Base-by-base conservation (phyloP, 2,888 invertebrate species). In the Caenorhabditis auriculariae region DNA sequence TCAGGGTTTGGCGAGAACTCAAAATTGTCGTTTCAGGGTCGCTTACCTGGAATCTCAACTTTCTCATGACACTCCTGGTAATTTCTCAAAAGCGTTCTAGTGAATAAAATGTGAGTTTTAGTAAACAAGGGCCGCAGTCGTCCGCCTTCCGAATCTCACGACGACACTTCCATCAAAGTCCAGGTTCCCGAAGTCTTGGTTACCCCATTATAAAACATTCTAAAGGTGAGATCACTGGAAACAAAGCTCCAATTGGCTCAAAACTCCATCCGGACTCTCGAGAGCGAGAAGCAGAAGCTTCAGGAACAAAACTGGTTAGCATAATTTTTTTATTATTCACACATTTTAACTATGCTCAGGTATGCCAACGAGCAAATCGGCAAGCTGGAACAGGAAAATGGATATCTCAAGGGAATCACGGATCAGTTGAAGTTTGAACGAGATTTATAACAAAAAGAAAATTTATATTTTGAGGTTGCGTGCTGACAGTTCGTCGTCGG, bases 331-430 rank as follows among this genome's bases (percentile, higher is more conserved):
- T 23, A n/a, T 19, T 9, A 28, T 43, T 23, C 21, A 23, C 5
- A 21, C 27, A 5, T 23, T 52, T 15, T 23, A 19, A 27, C 7
- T 50, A 26, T 17, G 21, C 46, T 47, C 35, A 56, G 56, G 50
- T 48, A 42, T 29, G 54, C 66, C 32, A 66, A 63, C 50, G 70
- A 70, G 37, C 57, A 57, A 19, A 27, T 63, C 4, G 47, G 58
- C 56, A 63, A 70, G 47, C 41, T 70, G 52, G 67, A 70, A 24
- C 62, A 70, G 43, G 66, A 67, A 28, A 67, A 65, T 19, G 65
- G 57, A 27, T 63, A 68, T 42, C 52, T 70, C 32, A 68, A 66
- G 53, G 67, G 66, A 46, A 49, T 59, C 42, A 63, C 52, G 42
- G 70, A 70, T 28, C 64, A 67, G 24, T 52, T 70, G 50, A 68